A percentile compares a stretch with the other conserved stretches of the same genome.
phyloP scores from a whole-genome alignment of 2,888 invertebrate species.

The Eilema caniola region DNA sequence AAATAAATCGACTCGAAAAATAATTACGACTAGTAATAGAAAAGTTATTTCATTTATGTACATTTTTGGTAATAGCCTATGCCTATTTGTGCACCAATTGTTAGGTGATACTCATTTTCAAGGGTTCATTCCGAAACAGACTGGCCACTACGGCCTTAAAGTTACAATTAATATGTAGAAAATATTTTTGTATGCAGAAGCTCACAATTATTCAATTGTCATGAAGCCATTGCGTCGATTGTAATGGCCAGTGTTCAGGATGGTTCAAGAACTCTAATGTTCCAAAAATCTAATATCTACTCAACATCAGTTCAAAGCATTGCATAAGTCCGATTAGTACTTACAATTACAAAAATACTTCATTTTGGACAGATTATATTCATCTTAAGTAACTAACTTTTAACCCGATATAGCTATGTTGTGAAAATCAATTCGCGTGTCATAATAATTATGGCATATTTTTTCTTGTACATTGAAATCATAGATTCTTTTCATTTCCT shows the following conservation, averaged over 20 bases:
- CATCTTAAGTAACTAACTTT: constrained; percentile 64
- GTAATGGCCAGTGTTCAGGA: constrained; percentile 2
- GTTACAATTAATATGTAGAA: background rate
- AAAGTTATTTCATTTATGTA: constrained; percentile 67
- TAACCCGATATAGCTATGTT: constrained; percentile 40
- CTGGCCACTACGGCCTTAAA: constrained; percentile 22
- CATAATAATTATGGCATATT: constrained; percentile 68
- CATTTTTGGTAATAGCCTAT: constrained; percentile 73
- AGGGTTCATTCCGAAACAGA: constrained; percentile 7
- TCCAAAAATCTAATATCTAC: constrained; percentile 25
- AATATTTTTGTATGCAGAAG: background rate
- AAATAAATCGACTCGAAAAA: constrained; percentile 43
- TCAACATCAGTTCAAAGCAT: constrained; percentile 31
- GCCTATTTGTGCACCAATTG: constrained; percentile 46
- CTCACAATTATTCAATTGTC: background rate
- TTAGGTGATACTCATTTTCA: constrained; percentile 12
- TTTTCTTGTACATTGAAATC: constrained; percentile 58
- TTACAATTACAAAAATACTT: constrained; percentile 45
- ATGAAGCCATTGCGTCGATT: background rate
- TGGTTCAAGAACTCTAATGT: background rate
- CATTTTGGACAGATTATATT: constrained; percentile 66
- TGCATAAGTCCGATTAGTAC: constrained; percentile 35
- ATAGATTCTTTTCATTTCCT: constrained; percentile 45
- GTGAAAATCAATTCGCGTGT: constrained; percentile 38
- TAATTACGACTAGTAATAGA: constrained; percentile 68